Base-by-base conservation (phyloP, 2,888 invertebrate genomes). In the Troides oblongomaculatus region DNA sequence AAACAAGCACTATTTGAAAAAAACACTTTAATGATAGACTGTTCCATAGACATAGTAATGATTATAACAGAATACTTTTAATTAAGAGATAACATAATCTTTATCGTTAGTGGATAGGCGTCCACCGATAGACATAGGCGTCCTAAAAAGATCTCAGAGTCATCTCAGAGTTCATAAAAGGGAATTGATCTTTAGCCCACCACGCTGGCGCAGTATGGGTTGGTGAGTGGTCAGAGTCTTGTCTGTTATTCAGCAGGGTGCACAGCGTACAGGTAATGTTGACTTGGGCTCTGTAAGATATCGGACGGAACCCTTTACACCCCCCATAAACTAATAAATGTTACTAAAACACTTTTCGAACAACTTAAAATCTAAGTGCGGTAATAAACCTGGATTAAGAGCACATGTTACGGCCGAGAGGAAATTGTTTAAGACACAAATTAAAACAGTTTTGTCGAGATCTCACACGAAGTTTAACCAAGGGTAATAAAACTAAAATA, bases 381-480 rank as follows among this genome's bases (percentile, higher is more conserved):
- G 21, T 56, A 63, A 59, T 64, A 60, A 66, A 66, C 65, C 2
- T 18, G 30, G 18, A 50, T 18, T 36, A 61, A 4, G 14, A 23
- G 23, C 61, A 62, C 62, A 43, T 43, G 21, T 10, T 8, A 17
- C 50, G 8, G 46, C 8, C 46, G n/a, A 66, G n/a, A 39, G 62
- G 46, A 53, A 66, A 30, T 23, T 43, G 65, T 66, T 65, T 61
- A 58, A 62, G 58, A 43, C n/a, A 50, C 61, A 39, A 62, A 62
- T 66, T 62, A 58, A 58, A 46, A 58, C 46, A 25, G 66, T 46
- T 36, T 57, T 69, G 58, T 66, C 30, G 58, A 62, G 65, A 69
- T 69, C 69, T 57, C 69, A 69, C 69, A 69, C 69, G 69, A 62
- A 65, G 69, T 62, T 69, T 58, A 62, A 65, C 69, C 62, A 50